Percentiles rank a stretch among this genome's conserved stretches.
These are phyloP conservation scores for Eustalomyia histrio DNA, from an alignment of 2,888 invertebrate species.

Conservation along the genomic window DNA sequence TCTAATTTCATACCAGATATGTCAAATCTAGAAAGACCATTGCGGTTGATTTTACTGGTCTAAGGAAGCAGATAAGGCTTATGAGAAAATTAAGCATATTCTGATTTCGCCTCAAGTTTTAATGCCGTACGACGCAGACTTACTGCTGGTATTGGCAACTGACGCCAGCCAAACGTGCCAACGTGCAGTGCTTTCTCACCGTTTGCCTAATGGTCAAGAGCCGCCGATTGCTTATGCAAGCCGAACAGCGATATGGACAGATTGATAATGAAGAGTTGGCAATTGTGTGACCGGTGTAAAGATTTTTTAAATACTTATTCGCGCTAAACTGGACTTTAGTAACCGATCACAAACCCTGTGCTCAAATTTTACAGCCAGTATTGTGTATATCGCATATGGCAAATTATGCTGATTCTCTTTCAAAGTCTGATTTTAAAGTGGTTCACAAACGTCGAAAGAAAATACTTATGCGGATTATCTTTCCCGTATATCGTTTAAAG, in stretches of 20 bases:
- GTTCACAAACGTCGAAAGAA: neutral
- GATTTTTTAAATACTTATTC: conserved; percentile 45
- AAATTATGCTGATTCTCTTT: conserved; percentile 39
- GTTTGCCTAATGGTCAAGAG: conserved; percentile 38
- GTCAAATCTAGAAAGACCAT: conserved; percentile 2
- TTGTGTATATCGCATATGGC: conserved; percentile 56
- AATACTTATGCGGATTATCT: too few relatives aligned
- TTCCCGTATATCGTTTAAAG: too few relatives aligned
- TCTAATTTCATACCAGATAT: conserved; percentile 15
- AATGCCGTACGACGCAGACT: conserved; percentile 46
- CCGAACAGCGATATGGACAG: neutral
- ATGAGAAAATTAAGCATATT: conserved; percentile 23
- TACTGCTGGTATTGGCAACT: conserved; percentile 54
- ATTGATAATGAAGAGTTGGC: too few relatives aligned
- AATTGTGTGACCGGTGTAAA: too few relatives aligned
- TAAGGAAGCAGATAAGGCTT: conserved; percentile 15
- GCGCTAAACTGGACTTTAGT: conserved; percentile 48
- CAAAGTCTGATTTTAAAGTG: conserved; percentile 43
- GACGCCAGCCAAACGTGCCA: conserved; percentile 50
- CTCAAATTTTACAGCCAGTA: conserved; percentile 52
- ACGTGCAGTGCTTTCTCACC: conserved; percentile 55
- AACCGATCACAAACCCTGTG: conserved; percentile 56
- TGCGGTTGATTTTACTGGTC: conserved; percentile 11
- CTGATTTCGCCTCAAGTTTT: conserved; percentile 25
- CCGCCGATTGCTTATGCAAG: conserved; percentile 46